Evolutionary conservation across 2,888 invertebrate species (phyloP).

Genomic region (Aphodius granarius): DNA sequence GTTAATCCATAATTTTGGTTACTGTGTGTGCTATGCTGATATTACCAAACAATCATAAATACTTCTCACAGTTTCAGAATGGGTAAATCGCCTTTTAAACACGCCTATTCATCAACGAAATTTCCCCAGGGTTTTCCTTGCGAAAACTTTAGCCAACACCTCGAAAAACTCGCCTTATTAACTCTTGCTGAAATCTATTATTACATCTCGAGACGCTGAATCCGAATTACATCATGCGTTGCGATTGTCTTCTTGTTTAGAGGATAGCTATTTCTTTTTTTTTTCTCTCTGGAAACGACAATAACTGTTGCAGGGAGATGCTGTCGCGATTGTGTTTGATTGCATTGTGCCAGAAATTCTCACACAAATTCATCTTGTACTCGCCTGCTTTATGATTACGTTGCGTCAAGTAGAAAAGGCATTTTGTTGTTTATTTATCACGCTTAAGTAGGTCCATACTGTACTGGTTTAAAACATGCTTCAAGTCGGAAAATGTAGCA

Average conservation of each 20-base stretch:
- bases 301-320: background rate
- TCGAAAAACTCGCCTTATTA: background rate
- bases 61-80: background rate
- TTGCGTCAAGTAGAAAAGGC: background rate
- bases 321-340: background rate
- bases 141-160: background rate
- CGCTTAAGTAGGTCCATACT: background rate
- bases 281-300: background rate
- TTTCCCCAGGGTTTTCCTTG: background rate
- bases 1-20: too few species aligned
- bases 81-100: background rate
- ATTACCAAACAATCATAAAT: background rate
- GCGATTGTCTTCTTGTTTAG: background rate
- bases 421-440: background rate
- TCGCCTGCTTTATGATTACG: background rate
- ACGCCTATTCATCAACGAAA: background rate
- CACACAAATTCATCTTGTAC: background rate
- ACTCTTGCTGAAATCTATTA: background rate
- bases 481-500: too few species aligned
- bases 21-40: background rate
- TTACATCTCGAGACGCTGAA: background rate
- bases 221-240: background rate
- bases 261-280: background rate
- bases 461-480: too few species aligned
- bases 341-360: background rate